Evolutionary conservation across 2,113 vertebrate genomes (phyloP).

Genomic region (Anas platyrhynchos): DNA sequence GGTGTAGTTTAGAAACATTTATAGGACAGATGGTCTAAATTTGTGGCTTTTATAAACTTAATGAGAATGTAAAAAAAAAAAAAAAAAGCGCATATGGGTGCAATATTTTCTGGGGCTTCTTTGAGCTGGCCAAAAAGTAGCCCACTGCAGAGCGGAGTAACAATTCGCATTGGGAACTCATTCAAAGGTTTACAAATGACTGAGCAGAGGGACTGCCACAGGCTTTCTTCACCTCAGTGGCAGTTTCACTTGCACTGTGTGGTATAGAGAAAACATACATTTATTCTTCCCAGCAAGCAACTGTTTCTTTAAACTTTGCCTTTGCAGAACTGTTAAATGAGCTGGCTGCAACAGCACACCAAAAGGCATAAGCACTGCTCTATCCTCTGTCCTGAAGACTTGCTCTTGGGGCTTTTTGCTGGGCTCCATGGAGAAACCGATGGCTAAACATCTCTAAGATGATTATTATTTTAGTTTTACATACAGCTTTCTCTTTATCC

Average conservation of each 20-base stretch:
- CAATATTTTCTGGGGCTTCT: constrained; percentile 66
- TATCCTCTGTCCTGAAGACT: neutral
- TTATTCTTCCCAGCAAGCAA: neutral
- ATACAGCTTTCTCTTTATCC: neutral
- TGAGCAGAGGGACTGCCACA: neutral
- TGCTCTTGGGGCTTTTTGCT: neutral
- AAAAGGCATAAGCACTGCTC: neutral
- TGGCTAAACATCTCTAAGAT: neutral
- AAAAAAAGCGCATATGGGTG: constrained; percentile 49
- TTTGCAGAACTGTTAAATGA: neutral
- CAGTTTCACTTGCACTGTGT: constrained; percentile 6
- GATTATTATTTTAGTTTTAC: neutral
- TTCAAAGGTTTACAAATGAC: constrained; percentile 17
- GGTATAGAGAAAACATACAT: neutral
- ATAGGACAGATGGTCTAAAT: constrained; percentile 73
- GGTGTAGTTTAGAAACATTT: constrained; percentile 72
- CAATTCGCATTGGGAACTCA: constrained; percentile 19
- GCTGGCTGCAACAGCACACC: neutral
- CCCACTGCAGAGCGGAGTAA: constrained; percentile 43
- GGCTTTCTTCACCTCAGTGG: constrained; percentile 23
- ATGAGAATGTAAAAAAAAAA: constrained; percentile 55
- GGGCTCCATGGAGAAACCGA: neutral
- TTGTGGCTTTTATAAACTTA: constrained; percentile 75
- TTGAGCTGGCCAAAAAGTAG: constrained; percentile 59
- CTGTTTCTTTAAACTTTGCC: neutral